phyloP scores from a whole-genome alignment of 2,797 vertebrate genomes.

The Hemitrygon akajei region DNA sequence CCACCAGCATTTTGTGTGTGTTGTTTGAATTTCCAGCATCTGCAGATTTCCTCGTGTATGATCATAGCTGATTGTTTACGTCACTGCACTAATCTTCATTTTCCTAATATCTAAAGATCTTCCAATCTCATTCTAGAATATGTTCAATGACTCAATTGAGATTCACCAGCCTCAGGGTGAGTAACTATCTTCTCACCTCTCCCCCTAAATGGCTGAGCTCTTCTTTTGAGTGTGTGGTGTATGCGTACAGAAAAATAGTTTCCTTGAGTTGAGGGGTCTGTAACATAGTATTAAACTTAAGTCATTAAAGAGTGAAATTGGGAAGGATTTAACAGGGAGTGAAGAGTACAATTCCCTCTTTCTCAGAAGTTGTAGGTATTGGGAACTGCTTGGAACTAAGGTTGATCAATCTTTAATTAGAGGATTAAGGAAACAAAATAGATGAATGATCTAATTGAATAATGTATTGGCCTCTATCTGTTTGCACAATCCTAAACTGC shows the following conservation, averaged over 20 bases:
- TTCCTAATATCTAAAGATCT: too few relatives aligned
- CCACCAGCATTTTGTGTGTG: too few relatives aligned
- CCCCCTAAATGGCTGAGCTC: too few relatives aligned
- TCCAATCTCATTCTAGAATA: too few relatives aligned
- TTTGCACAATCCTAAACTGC: not conserved
- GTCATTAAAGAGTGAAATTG: not conserved
- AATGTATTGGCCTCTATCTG: not conserved
- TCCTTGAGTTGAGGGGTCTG: not conserved
- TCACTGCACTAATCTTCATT: too few relatives aligned
- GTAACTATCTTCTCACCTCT: too few relatives aligned
- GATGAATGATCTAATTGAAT: not conserved
- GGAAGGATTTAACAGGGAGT: not conserved
- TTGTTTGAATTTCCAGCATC: too few relatives aligned
- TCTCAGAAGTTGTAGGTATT: not conserved
- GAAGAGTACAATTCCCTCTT: not conserved
- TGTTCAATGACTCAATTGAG: too few relatives aligned
- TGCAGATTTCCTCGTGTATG: too few relatives aligned
- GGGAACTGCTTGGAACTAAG: not conserved
- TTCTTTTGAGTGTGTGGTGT: too few relatives aligned
- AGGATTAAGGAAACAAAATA: not conserved
- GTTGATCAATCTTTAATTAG: not conserved
- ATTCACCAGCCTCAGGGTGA: too few relatives aligned
- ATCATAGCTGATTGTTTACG: too few relatives aligned
- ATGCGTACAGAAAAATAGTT: not conserved
- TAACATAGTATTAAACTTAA: not conserved